Base-by-base conservation (phyloP, 2,888 invertebrate species). In the Drosophila buzzatii region DNA sequence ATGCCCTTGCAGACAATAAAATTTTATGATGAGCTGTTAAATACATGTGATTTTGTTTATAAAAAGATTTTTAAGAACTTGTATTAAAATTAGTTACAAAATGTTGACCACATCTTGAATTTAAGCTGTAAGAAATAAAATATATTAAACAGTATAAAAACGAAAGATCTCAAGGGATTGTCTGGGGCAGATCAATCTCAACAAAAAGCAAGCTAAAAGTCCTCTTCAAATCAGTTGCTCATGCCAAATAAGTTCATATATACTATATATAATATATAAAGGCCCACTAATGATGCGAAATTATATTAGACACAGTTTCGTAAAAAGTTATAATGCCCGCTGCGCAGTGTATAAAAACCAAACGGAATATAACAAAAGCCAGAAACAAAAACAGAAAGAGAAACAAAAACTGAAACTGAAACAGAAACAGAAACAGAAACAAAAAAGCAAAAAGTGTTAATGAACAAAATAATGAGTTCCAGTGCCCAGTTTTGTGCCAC, bases 381-480 rank as follows among this genome's bases (percentile, higher is more conserved):
- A 59, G 52, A 63, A 60, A 56, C 45, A 44, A 69, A 67, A 47
- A 42, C 27, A 42, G 16, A 59, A 71, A 59, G 14, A 35, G 51
- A 63, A 60, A 53, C 45, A 47, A 68, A 67, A 52, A 47, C 35
- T 41, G 16, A 63, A 70, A 56, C n/a, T 20, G 37, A 55, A 56
- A 33, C 58, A 23, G 20, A 55, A 56, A 33, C 58, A 23, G 20
- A 68, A 61, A 33, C 58, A 16, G 9, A 51, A 75, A 42, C 68
- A 52, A 35, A 75, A 51, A 76, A 61, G 76, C 73, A 77, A 87
- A 85, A 90, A 79, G 83, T 85, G 85, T 85, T 85, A 85, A 85
- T 85, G 85, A 85, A 90, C 89, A 77, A 85, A 85, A 85, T 90
- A 85, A 85, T 85, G 85, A 85, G 85, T 90, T 85, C 70, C 81